A percentile compares a stretch with the other conserved stretches of the same genome.
phyloP scores from a whole-genome alignment of 2,888 invertebrate genomes.

The Criorhina ranunculi region DNA sequence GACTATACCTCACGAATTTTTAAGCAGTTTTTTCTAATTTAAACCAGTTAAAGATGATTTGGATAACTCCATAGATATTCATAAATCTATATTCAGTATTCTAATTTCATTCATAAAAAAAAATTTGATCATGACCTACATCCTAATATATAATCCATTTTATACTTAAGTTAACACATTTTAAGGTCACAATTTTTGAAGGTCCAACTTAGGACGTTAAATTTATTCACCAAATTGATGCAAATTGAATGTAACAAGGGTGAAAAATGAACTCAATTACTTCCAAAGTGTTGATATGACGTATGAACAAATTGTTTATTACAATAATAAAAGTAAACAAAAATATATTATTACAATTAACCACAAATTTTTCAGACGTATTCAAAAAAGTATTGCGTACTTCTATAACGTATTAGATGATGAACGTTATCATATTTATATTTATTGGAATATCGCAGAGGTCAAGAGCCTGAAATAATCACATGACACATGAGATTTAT shows the following conservation, averaged over 20 bases:
- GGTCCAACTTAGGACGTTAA: background rate
- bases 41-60: too few relatives aligned
- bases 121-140: background rate
- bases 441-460: too few relatives aligned
- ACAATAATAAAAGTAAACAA: background rate
- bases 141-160: background rate
- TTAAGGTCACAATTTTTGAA: background rate
- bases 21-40: too few relatives aligned
- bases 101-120: too few relatives aligned
- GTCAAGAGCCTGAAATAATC: too few relatives aligned
- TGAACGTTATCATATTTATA: too few relatives aligned
- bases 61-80: too few relatives aligned
- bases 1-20: too few relatives aligned
- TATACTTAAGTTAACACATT: background rate
- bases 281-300: background rate
- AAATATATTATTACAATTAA: background rate
- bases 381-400: background rate
- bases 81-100: too few relatives aligned
- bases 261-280: background rate
- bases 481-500: too few relatives aligned
- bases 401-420: background rate
- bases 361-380: background rate
- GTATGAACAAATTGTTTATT: background rate
- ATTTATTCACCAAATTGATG: background rate
- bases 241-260: conserved; percentile 1